Conservation (phyloP, 2,113 vertebrate genomes). For the Dipodomys merriami region DNA sequence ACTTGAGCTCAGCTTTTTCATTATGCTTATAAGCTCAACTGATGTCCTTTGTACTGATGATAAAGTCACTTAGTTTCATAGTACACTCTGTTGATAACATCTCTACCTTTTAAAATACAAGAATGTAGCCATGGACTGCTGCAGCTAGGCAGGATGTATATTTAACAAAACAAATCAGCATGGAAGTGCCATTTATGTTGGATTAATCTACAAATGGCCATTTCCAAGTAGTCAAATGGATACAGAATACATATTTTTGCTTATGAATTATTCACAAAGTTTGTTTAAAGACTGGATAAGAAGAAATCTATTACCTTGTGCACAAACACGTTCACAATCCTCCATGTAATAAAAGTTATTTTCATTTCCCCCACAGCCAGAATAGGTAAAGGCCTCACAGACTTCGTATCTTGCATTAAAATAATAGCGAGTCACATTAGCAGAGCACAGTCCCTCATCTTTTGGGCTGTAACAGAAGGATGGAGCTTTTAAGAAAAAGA, state of each 20-base stretch:
- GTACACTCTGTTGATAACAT: background rate
- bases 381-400: conserved; percentile 92
- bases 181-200: background rate
- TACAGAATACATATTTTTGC: conserved; percentile 38
- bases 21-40: background rate
- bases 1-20: background rate
- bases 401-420: conserved; percentile 87
- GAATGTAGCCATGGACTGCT: too few species aligned
- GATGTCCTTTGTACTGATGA: conserved; percentile 1
- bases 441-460: conserved; percentile 91
- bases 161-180: conserved; percentile 13
- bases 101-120: conserved; percentile 27
- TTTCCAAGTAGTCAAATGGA: conserved; percentile 38
- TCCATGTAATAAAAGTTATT: conserved; percentile 92
- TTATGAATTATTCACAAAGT: conserved; percentile 41
- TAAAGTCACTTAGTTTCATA: conserved; percentile 17
- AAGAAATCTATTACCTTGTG: conserved; percentile 84
- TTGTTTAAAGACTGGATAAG: background rate
- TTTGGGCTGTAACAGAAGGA: conserved; percentile 90
- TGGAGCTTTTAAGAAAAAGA: conserved; percentile 84
- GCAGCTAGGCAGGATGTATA: background rate
- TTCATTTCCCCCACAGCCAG: conserved; percentile 93
- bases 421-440: conserved; percentile 92
- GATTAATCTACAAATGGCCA: conserved; percentile 19
- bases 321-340: conserved; percentile 89